Percentiles rank a stretch among this genome's conserved stretches.
Conservation (phyloP, 2,888 invertebrate genomes). For the Cephus pulcher region DNA sequence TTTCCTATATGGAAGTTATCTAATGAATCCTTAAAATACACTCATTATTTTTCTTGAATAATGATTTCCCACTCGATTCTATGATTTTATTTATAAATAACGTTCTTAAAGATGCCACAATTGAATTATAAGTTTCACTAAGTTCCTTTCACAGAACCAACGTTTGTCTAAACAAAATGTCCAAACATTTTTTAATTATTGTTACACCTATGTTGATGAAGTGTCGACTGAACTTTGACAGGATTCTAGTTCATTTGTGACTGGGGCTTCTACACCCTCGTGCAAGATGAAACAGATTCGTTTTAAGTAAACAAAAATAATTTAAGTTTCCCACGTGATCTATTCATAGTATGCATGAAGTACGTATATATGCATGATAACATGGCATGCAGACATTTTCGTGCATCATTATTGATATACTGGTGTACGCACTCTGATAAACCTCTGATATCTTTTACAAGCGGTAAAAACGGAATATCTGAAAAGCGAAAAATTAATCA, state of each 20-base stretch:
- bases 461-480: constrained; percentile 19
- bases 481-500: constrained; percentile 17
- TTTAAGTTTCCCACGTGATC: background rate
- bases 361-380: background rate
- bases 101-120: background rate
- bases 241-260: background rate
- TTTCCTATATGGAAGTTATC: background rate
- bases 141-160: background rate
- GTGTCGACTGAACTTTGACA: background rate
- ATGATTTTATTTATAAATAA: background rate
- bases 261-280: background rate
- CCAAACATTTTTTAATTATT: background rate
- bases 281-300: background rate
- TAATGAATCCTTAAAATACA: background rate
- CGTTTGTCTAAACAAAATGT: background rate
- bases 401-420: constrained; percentile 11
- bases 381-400: constrained; percentile 10
- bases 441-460: constrained; percentile 16
- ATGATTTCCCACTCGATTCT: background rate
- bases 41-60: background rate
- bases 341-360: background rate
- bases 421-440: constrained; percentile 20
- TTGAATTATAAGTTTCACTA: background rate
- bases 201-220: background rate
- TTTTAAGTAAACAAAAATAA: background rate